Base-by-base conservation (phyloP, 2,888 invertebrate species). In the Brenthis hecate region DNA sequence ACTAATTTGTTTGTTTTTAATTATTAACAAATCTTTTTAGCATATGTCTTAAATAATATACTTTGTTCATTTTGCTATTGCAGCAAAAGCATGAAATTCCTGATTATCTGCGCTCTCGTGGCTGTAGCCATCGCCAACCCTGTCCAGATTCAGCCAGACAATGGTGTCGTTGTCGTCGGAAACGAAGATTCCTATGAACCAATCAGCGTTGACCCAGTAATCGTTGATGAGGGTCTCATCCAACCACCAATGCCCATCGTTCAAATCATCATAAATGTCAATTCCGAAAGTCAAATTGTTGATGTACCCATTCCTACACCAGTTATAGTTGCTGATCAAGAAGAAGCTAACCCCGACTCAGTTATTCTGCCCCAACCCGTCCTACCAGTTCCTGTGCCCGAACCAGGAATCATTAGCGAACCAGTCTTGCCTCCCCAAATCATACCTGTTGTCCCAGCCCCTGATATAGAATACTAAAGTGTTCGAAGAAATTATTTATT, bases 51-150 rank as follows among this genome's bases (percentile, higher is more conserved):
- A 36, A 36, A 36, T 36, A 36, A 6, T 36, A 36, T 1, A 36
- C 19, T 19, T 48, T 14, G 14, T 3, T 13, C 0, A 28, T n/a
- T 36, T 60, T 51, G 4, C 13, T 6, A 28, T 61, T 69, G 23
- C 28, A 67, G 66, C 13, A 8, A 66, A 36, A 60, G 14, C 3
- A 76, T 76, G 76, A 75, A 72, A 67, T 72, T 73, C 66, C 61
- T 75, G 8, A 47, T 76, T 36, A 6, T 74, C 36, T 65, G 72
- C 28, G 72, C 73, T 50, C 57, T 74, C 61, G 61, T 75, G 43
- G 71, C 75, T n/a, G 61, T 73, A 53, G 71, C 70, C 55, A 51
- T 71, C 16, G 76, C 76, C 14, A 68, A 69, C 16, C 74, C 75
- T 28, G 55, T 72, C 23, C 36, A 61, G 16, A 48, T 72, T 32